Evolutionary conservation across 2,113 vertebrate genomes (phyloP).

Genomic region (Perca schrenkii): DNA sequence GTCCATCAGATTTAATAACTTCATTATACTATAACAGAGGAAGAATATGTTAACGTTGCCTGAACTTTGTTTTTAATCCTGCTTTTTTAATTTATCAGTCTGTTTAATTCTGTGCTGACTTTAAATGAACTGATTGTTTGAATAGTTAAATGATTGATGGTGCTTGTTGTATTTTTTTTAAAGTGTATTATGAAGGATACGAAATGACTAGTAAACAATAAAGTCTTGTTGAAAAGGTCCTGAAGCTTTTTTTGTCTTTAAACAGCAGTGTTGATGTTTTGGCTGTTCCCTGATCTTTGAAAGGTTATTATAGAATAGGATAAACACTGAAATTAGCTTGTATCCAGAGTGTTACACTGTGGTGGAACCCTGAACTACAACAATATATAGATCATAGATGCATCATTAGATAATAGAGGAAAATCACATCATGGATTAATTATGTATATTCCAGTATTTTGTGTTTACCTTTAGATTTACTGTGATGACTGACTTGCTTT

Average conservation of each 20-base stretch:
- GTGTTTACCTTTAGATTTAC: background rate
- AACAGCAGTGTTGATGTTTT: background rate
- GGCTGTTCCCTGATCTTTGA: background rate
- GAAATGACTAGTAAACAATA: conserved; percentile 19
- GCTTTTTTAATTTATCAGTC: background rate
- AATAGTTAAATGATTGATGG: background rate
- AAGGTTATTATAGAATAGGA: background rate
- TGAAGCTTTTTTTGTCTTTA: background rate
- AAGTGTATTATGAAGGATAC: background rate
- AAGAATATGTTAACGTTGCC: background rate
- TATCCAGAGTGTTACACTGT: background rate
- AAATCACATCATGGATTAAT: background rate
- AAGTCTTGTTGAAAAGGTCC: background rate
- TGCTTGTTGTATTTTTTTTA: background rate
- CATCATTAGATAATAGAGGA: too few relatives aligned
- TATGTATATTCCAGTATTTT: background rate
- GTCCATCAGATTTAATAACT: background rate
- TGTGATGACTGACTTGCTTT: background rate
- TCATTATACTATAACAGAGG: conserved; percentile 7
- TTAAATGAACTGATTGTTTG: background rate
- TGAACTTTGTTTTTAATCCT: background rate
- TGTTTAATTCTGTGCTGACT: background rate
- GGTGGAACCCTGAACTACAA: background rate
- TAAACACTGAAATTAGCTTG: background rate
- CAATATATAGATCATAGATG: background rate